Evolutionary conservation across 2,888 invertebrate species (phyloP), one percentile per base, ranked within the genome.

Genomic region (Lithophane socia): DNA sequence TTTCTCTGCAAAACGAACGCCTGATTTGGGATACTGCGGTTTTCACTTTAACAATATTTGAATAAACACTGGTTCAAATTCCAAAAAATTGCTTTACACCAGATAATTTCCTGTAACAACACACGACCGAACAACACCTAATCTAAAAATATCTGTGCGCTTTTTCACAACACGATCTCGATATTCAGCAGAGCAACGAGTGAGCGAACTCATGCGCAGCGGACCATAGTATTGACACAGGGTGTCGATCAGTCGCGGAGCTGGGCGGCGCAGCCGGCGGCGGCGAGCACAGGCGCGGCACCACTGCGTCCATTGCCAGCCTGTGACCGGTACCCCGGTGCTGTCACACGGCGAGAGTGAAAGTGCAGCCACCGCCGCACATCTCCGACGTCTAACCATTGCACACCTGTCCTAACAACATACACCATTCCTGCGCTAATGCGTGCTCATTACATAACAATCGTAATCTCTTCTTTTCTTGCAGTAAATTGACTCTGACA

Each of bases 301-400:
- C 94, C 95, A 95, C 95, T 94, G 29, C 29, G 29, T 29, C 29
- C 29, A 29, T 1, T 29, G 92, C 92, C 91, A 89, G 90, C 86
- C 91, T 88, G 86, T 89, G 86, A 90, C 90, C 91, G 84, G 80
- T 82, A 82, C 83, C 75, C 85, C 85, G 76, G 65, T 87, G 89
- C 90, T 90, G 92, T 90, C 93, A 91, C 92, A 90, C 92, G 87
- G 81, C 92, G 95, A 96, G 92, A 96, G 96, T 96, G 96, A 96
- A 96, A 96, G 96, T 96, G 93, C 93, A 92, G 92, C 92, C 92
- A 93, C 91, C 92, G 90, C 90, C 90, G 91, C 91, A 90, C 93
- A 94, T 95, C 95, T 94, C 93, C 90, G 84, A 87, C 86, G 81
- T 82, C 86, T 83, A 78, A 80, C 90, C 92, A 88, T 88, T 89